A percentile compares a stretch with the other conserved stretches of the same genome.
Evolutionary conservation across 2,888 invertebrate species (phyloP).

Genomic region (Synergus laeviventris): DNA sequence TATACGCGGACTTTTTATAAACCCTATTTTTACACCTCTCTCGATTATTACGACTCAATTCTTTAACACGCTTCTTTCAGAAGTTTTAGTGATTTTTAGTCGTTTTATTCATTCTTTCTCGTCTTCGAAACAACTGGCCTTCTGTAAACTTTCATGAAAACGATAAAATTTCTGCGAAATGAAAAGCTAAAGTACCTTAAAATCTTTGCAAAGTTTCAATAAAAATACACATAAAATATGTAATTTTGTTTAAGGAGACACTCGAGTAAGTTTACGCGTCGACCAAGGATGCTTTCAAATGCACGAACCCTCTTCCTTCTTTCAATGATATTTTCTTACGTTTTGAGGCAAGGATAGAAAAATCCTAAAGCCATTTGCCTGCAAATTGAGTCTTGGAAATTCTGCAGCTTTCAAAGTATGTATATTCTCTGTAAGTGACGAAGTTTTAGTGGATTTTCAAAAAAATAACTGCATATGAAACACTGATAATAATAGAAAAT

Average conservation of each 20-base stretch:
- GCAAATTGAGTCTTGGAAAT: constrained; percentile 19
- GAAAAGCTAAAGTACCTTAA: background rate
- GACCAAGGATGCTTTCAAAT: background rate
- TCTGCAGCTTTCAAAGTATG: constrained; percentile 1
- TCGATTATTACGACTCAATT: background rate
- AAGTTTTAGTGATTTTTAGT: background rate
- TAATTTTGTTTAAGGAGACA: constrained; percentile 3
- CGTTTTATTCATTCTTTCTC: background rate
- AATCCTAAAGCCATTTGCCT: constrained; percentile 18
- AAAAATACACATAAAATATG: background rate
- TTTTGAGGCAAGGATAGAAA: constrained; percentile 1
- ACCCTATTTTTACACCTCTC: background rate
- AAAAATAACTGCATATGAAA: background rate
- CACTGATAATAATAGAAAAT: background rate
- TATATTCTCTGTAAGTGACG: background rate
- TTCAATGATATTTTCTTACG: constrained; percentile 1
- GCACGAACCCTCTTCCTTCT: background rate
- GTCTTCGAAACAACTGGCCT: background rate
- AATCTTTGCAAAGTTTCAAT: background rate
- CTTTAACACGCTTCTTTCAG: background rate
- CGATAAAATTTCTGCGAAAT: background rate
- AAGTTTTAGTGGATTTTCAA: constrained; percentile 8
- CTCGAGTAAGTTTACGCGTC: constrained; percentile 14
- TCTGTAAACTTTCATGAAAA: background rate
- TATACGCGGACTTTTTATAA: background rate